Evolutionary conservation across 2,113 vertebrate genomes (phyloP).

Genomic region (Ailurus styani): DNA sequence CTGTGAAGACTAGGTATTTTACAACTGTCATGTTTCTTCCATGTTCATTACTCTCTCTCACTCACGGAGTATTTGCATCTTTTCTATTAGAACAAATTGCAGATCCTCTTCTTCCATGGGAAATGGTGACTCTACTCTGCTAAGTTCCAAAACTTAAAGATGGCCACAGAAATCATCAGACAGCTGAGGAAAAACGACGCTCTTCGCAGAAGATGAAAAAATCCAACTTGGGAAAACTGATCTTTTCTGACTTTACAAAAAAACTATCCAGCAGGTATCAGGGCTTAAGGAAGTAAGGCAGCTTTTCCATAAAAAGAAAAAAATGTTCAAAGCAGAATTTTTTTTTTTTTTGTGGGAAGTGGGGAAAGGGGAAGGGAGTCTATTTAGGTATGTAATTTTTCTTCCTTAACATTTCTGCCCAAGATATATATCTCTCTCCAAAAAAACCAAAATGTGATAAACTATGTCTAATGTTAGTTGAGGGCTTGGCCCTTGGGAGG

Average conservation of each 20-base stretch:
- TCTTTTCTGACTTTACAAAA: conserved; percentile 11
- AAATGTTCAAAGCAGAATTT: neutral
- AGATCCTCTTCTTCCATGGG: conserved; percentile 46
- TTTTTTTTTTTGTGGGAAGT: neutral
- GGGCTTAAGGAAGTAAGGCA: neutral
- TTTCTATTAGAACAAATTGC: conserved; percentile 31
- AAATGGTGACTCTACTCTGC: conserved; percentile 15
- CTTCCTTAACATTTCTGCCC: neutral
- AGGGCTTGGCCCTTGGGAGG: neutral
- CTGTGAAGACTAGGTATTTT: neutral
- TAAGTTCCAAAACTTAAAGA: conserved; percentile 26
- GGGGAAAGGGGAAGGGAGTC: neutral
- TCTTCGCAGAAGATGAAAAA: neutral
- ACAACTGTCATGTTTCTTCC: neutral
- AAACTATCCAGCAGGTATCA: neutral
- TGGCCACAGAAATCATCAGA: conserved; percentile 19
- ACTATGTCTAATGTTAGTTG: neutral
- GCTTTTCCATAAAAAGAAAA: conserved; percentile 3
- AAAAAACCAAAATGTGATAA: neutral
- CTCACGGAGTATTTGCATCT: neutral
- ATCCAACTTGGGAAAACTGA: neutral
- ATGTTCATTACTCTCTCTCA: neutral
- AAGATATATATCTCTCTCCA: neutral
- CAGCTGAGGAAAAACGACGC: neutral
- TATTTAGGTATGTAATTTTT: neutral